Base-by-base conservation (phyloP, 2,797 vertebrate species). In the Acipenser transmontanus region DNA sequence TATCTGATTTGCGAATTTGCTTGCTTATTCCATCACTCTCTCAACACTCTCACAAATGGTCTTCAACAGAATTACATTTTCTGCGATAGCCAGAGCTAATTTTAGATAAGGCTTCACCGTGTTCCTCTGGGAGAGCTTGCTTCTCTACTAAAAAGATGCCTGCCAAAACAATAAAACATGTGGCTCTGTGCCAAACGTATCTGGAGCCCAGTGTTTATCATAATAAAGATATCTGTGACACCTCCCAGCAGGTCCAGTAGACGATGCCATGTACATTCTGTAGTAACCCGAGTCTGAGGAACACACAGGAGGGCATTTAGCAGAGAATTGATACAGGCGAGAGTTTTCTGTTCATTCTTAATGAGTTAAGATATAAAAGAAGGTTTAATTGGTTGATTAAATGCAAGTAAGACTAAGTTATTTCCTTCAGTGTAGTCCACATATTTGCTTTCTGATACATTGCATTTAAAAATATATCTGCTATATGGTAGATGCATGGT, bases 31-130 rank as follows among this genome's bases (percentile, higher is more conserved):
- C 61, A 8, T 6, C 49, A 47, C 12, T 63, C 59, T 69, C 59
- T 69, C 72, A 61, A 11, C 63, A 63, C 62, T 51, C 60, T 6
- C n/a, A 47, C 62, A 57, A 63, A 62, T 62, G 62, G 17, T 64
- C 0, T 49, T 50, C 11, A 10, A 9, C 54, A 51, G 65, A 63
- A 59, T 14, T 49, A 64, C 10, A 50, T 52, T 17, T 8, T 7
- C 59, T 17, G 61, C 47, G 50, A 66, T 59, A 59, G 10, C 20
- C 9, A n/a, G 51, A 67, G 52, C 64, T 68, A 67, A 73, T 71
- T 70, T 70, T 63, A 68, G 71, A 60, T 63, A 63, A 63, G 62
- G 59, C 65, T 64, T 63, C 71, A 61, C 47, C 20, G 62, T 67
- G 66, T 65, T 59, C 63, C 56, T n/a, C 67, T 52, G 62, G 59